Base-by-base conservation (phyloP, 2,888 invertebrate species). In the Neria commutata region DNA sequence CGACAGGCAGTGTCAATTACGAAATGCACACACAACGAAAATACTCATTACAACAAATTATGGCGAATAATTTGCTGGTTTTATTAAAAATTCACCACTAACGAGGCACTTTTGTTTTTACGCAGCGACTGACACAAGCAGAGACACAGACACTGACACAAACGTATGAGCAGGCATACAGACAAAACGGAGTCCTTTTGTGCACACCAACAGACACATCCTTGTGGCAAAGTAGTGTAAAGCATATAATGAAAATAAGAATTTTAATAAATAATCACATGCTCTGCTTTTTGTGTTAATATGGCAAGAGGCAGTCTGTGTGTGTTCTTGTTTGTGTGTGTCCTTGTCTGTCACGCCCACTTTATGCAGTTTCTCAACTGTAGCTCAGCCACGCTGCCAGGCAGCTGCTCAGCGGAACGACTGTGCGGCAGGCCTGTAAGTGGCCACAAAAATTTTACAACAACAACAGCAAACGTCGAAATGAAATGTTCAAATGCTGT, bases 251-350 rank as follows among this genome's bases (percentile, higher is more conserved):
- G 63, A 56, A 67, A 71, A 71, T 69, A 68, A 65, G 71, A 71
- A 67, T 72, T 72, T 74, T 69, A 74, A 73, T 73, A 73, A 72
- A 69, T 71, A 67, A 70, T 73, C 64, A 63, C 58, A 62, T 61
- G 60, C 64, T 71, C 69, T 71, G 69, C 67, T 63, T 63, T n/a
- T 65, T 63, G 66, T 63, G 57, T 62, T 37, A 47, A 55, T n/a
- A 40, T 34, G 17, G 50, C 34, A 19, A 46, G 14, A 19, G 21
- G 26, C 29, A 8, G n/a, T 16, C 37, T 11, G 54, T 34, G 34
- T 45, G 49, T 34, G 21, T 48, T 40, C 52, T 34, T 26, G 49
- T 29, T 8, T 34, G 45, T 42, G 51, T 16, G 26, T 56, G 49
- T 51, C 19, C n/a, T 19, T 16, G 46, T 56, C 53, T 58, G 45